Base-by-base conservation (phyloP, 2,888 invertebrate genomes). In the Sphecodes monilicornis region DNA sequence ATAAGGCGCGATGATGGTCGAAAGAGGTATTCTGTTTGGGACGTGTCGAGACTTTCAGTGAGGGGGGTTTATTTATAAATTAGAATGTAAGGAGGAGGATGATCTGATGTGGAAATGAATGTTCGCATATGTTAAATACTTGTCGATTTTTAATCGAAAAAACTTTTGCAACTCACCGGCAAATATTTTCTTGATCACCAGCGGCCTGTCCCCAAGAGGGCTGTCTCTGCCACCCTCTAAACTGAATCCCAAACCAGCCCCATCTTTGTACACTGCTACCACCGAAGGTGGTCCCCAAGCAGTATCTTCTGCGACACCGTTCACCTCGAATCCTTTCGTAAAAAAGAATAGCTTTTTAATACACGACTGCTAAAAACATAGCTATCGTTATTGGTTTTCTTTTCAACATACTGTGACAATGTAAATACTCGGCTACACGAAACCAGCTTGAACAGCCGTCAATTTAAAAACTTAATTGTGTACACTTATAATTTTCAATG, bases 191-290 rank as follows among this genome's bases (percentile, higher is more conserved):
- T 98, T 99, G 91, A 99, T 97, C 76, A 97, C 96, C 86, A 99
- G 96, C 71, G 99, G 98, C 92, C 97, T 96, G 95, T 99, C 98
- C 39, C 99, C 99, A 84, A 97, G 96, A 10, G 98, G 98, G 39
- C 98, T 98, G 94, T 98, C 98, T 89, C 97, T 97, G 73, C 99
- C 99, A 76, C 99, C 99, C 92, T 99, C 98, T 87, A 99, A 96
- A 91, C 98, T 98, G 95, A 99, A 98, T 75, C 99, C 99, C 80
- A 99, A 96, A 8, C 99, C 99, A 87, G 98, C 97, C 85, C 98
- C 98, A 92, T 97, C 98, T 94, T 97, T 97, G 68, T 96, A 95
- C 32, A 97, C 95, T n/a, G 96, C 95, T 69, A 96, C 94, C 70
- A 95, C 94, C 78, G 94, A 88, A 93, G 96, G 89, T 93, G 96